Base-by-base conservation (phyloP, 1,140 invertebrate genomes). In the Phenacoccus solenopsis region DNA sequence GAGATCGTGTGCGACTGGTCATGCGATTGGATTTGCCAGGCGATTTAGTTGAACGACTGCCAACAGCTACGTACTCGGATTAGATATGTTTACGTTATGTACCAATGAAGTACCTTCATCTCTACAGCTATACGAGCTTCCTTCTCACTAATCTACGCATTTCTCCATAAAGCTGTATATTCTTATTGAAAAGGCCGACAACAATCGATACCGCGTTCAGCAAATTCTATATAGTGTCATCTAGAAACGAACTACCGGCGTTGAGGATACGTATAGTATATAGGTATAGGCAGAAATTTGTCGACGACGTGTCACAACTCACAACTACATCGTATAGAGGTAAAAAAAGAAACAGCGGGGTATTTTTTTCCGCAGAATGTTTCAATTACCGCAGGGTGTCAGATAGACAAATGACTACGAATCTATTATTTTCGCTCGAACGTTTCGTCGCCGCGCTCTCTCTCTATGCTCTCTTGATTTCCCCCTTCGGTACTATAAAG, bases 341-440 rank as follows among this genome's bases (percentile, higher is more conserved):
- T 49, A 49, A 49, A 49, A 49, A 49, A 49, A 49, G 38, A 49
- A 64, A 64, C 59, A 64, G 59, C 59, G 59, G 59, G 59, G 21
- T 64, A 25, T 24, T 64, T 64, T 64, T 64, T 16, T 27, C n/a
- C 21, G 25, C 59, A 64, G 22, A 64, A 64, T 64, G 59, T 64
- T 64, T 64, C 59, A 64, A 64, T 64, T 64, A 64, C 59, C 59
- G 21, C 59, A 24, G 10, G 59, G 59, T 64, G 59, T 64, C 59
- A 64, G 25, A 64, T 22, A 24, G 59, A 64, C 59, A 64, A 64
- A 64, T 64, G 59, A 27, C 59, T 25, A 64, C 59, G 16, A 64
- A 24, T 64, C 25, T 64, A 24, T 64, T 49, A 49, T 49, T 49
- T 49, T 49, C 38, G 38, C 20, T 49, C 16, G 12, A 49, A 9